phyloP scores from a whole-genome alignment of 2,797 vertebrate genomes.

The Pipistrellus kuhlii region DNA sequence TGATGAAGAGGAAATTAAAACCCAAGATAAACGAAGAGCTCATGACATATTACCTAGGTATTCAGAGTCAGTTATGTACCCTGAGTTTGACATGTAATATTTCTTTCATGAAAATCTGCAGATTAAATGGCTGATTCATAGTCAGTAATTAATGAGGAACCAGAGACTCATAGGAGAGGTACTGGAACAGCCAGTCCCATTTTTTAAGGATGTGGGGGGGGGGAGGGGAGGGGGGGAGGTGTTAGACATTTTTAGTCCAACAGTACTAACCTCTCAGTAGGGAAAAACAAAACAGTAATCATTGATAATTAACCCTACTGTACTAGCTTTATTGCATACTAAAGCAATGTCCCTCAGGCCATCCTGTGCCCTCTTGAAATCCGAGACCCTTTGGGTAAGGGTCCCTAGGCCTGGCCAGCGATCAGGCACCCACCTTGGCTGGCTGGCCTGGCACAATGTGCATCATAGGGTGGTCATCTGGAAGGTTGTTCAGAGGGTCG shows the following conservation, averaged over 20 bases:
- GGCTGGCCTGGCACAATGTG: no score
- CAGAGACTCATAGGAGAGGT: background rate
- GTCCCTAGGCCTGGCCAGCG: no score
- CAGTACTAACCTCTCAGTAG: background rate
- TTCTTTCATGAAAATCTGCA: conserved; percentile 17
- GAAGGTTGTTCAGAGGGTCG: no score
- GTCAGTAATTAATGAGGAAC: background rate
- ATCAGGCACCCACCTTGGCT: no score
- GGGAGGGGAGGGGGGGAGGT: no score
- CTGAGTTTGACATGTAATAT: background rate
- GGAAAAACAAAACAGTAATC: background rate
- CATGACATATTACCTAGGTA: background rate
- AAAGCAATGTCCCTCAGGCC: no score
- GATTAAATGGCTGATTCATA: background rate
- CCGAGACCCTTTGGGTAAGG: no score
- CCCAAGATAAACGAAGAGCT: conserved; percentile 15
- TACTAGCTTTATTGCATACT: background rate
- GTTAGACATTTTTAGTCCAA: background rate
- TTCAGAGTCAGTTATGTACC: background rate
- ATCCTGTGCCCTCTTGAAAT: no score
- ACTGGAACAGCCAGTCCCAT: background rate
- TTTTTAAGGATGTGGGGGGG: background rate
- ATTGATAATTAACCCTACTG: background rate
- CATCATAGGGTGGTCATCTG: no score
- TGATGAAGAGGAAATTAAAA: conserved; percentile 36